Percentiles rank a stretch among this genome's conserved stretches.
Conservation (phyloP, 2,113 vertebrate species). For the Eolophus roseicapilla region DNA sequence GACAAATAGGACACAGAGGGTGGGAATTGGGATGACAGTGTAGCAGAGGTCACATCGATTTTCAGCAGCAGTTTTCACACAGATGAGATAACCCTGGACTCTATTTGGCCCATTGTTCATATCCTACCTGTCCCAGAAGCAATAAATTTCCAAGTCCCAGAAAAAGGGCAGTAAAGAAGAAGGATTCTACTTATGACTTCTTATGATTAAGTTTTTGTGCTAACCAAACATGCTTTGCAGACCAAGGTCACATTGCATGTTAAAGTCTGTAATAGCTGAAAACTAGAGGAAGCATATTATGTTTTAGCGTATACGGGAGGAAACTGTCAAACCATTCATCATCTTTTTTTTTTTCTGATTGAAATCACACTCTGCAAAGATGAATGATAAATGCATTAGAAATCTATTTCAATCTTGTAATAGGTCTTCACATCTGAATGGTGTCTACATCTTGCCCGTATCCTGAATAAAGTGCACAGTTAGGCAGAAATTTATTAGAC, state of each 20-base stretch:
- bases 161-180: conserved; percentile 83
- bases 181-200: conserved; percentile 81
- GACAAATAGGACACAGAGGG: conserved; percentile 87
- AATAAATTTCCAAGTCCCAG: conserved; percentile 80
- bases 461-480: conserved; percentile 37
- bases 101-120: conserved; percentile 87
- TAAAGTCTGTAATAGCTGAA: conserved; percentile 72
- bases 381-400: conserved; percentile 70
- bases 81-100: conserved; percentile 86
- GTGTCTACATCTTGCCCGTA: conserved; percentile 33
- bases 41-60: conserved; percentile 90
- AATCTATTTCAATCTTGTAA: conserved; percentile 76
- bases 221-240: conserved; percentile 79
- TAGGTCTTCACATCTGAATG: conserved; percentile 70
- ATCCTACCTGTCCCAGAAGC: conserved; percentile 83
- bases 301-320: conserved; percentile 58
- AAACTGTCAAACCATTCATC: conserved; percentile 72
- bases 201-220: conserved; percentile 85
- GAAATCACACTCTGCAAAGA: conserved; percentile 73
- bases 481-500: conserved; percentile 49
- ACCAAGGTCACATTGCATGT: conserved; percentile 83
- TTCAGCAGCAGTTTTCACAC: conserved; percentile 80
- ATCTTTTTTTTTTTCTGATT: conserved; percentile 63
- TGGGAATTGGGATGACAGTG: conserved; percentile 84
- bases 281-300: conserved; percentile 65